phyloP scores from a whole-genome alignment of 2,797 vertebrate genomes.

The Xenops minutus region DNA sequence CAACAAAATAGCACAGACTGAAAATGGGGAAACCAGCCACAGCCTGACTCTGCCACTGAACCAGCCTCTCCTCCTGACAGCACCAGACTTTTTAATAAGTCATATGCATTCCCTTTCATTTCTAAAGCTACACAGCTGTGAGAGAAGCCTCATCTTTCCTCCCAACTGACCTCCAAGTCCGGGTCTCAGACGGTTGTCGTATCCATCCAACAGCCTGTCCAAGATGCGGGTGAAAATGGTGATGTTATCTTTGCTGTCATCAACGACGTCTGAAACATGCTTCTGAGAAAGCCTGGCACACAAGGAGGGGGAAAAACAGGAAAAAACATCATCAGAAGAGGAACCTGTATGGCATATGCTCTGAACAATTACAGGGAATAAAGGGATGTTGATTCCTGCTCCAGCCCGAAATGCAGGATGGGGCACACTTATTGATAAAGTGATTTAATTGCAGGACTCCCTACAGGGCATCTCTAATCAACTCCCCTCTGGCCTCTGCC shows the following conservation, averaged over 20 bases:
- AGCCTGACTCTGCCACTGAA: background rate
- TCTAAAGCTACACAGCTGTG: background rate
- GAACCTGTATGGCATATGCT: accelerated
- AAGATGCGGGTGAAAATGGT: slow-evolving; percentile 97
- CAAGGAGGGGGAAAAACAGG: accelerated
- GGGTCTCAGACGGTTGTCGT: slow-evolving; percentile 94
- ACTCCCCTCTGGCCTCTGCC: background rate
- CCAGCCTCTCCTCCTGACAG: background rate
- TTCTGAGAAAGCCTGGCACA: slow-evolving; percentile 84
- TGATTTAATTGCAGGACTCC: background rate
- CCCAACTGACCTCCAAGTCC: slow-evolving; percentile 90
- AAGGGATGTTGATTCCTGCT: background rate
- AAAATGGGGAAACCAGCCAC: background rate
- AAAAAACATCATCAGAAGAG: background rate
- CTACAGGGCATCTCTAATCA: background rate
- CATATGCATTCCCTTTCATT: background rate
- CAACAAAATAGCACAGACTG: background rate
- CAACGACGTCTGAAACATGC: slow-evolving; percentile 90
- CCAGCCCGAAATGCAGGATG: background rate
- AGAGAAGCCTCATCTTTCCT: background rate
- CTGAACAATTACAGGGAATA: background rate
- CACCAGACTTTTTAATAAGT: background rate
- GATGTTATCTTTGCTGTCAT: slow-evolving; percentile 94
- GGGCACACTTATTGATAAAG: background rate
- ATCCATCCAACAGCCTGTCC: slow-evolving; percentile 94